Evolutionary conservation across 2,888 invertebrate species (phyloP), one percentile per base, ranked within the genome.

Genomic region (Abscondita cerata): DNA sequence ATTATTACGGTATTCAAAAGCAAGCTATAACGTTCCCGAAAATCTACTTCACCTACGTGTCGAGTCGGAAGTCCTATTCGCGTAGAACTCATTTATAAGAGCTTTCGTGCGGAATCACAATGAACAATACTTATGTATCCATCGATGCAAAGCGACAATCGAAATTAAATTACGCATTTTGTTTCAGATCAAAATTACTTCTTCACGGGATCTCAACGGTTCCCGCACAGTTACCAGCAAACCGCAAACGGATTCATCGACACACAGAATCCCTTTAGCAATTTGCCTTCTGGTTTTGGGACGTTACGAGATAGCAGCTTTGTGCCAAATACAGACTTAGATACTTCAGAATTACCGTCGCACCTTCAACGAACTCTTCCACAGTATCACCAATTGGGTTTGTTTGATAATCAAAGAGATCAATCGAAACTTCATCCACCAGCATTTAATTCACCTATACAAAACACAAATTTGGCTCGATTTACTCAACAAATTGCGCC

Each of bases 341-440:
- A 81, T 69, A 81, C 81, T 2, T 80, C 80, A 4, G 80, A 81
- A 60, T 61, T 80, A 55, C 78, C 81, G 36, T 62, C 72, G 18
- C 77, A 80, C 69, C 70, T 81, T 53, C 79, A 80, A 64, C 75
- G 79, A 66, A 78, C 78, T 44, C 70, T 82, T 54, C 81, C 79
- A 18, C 80, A 81, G 64, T 81, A 80, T 66, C n/a, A n/a, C n/a
- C 73, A 77, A 58, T 73, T 75, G 68, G 63, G 66, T 31, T 38
- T 66, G 50, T 52, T 63, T 9, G 48, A 84, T 82, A 75, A 84
- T 82, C 75, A 78, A 80, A 48, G 80, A 80, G 46, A 73, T 80
- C 19, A 83, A 81, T 72, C 74, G 82, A 68, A 83, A 83, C 72
- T 82, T 83, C 75, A 82, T 83, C 51, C 82, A 83, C 70, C 81